phyloP scores from a whole-genome alignment of 2,888 invertebrate species.

The Himalopsyche japonica region DNA sequence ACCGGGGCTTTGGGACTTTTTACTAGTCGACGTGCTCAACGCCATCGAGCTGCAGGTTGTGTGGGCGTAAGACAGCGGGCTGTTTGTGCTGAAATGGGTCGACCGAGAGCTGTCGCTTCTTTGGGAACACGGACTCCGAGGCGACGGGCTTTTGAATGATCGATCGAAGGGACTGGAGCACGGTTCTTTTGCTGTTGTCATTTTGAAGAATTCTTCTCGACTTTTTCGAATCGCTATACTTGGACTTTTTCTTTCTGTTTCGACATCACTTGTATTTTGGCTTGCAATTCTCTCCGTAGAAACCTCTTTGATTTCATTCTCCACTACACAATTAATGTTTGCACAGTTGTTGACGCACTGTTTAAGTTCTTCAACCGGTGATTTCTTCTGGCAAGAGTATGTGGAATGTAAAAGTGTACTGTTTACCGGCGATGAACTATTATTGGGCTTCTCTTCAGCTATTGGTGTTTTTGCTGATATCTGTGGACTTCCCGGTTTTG shows the following conservation, averaged over 20 bases:
- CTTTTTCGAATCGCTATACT: conserved; percentile 35
- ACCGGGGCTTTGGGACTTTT: conserved; percentile 48
- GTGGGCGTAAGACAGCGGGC: conserved; percentile 58
- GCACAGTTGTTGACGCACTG: conserved; percentile 31
- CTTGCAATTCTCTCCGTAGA: conserved; percentile 34
- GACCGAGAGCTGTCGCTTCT: conserved; percentile 46
- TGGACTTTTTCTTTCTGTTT: conserved; percentile 23
- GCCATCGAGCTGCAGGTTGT: conserved; percentile 61
- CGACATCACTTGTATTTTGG: not conserved
- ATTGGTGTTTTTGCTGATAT: conserved; percentile 54
- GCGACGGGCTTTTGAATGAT: conserved; percentile 43
- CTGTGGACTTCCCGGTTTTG: conserved; percentile 60
- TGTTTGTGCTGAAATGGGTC: conserved; percentile 49
- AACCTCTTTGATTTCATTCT: conserved; percentile 33
- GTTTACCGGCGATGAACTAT: conserved; percentile 3
- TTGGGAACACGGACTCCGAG: conserved; percentile 56
- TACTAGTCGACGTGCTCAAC: conserved; percentile 59
- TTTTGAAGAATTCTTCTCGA: conserved; percentile 39
- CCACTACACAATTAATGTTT: conserved; percentile 32
- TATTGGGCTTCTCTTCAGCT: conserved; percentile 27
- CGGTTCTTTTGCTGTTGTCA: conserved; percentile 24
- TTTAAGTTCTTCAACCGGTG: conserved; percentile 15
- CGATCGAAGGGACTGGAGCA: conserved; percentile 33
- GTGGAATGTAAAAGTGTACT: conserved; percentile 17
- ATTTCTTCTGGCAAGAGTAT: conserved; percentile 31